phyloP scores from a whole-genome alignment of 2,113 vertebrate genomes.

The Psilopsiagon aymara region DNA sequence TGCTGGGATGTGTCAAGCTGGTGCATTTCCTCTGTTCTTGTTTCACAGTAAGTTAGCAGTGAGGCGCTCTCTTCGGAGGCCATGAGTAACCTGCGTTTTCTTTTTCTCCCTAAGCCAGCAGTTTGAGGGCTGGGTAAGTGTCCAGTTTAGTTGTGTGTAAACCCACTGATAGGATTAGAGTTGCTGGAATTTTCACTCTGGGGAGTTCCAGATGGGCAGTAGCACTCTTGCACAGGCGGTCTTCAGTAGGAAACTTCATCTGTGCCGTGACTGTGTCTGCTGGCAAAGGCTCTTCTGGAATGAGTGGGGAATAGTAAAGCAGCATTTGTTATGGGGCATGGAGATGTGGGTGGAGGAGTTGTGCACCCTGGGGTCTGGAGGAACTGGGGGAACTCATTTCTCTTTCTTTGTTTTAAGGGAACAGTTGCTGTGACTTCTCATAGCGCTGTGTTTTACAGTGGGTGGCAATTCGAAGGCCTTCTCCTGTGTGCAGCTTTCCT shows the following conservation, averaged over 20 bases:
- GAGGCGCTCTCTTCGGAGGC: background rate
- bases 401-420: background rate
- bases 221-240: background rate
- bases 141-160: constrained; percentile 44
- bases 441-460: background rate
- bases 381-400: background rate
- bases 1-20: background rate
- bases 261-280: background rate
- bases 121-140: constrained; percentile 38
- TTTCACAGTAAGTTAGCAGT: background rate
- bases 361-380: background rate
- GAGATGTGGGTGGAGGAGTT: background rate
- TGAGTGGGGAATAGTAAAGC: background rate
- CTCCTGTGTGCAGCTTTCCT: background rate
- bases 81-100: background rate
- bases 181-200: constrained; percentile 35
- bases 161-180: constrained; percentile 30
- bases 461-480: background rate
- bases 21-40: background rate
- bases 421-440: background rate
- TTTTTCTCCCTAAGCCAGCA: background rate
- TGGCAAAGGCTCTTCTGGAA: background rate
- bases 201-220: constrained; percentile 1
- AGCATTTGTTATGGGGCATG: background rate
- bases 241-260: background rate